Conservation (phyloP, 2,797 vertebrate species). For the Gobionotothen gibberifrons region DNA sequence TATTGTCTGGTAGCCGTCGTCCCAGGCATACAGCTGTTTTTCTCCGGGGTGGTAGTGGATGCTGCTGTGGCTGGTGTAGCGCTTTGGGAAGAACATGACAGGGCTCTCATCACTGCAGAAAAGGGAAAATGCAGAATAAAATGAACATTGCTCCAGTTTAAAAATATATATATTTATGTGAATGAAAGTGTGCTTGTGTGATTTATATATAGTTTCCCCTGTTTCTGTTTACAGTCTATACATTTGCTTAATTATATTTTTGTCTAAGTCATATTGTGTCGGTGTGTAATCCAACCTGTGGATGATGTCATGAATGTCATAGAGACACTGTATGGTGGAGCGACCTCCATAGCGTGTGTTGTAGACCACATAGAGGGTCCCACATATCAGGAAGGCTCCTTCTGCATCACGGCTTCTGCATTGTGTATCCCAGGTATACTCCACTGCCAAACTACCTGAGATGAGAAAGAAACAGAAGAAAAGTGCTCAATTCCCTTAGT, state of each 20-base stretch:
- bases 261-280: not conserved
- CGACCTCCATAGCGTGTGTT: conserved; percentile 87
- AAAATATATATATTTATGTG: not conserved
- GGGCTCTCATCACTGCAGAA: conserved; percentile 71
- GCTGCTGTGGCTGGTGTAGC: conserved; percentile 89
- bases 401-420: conserved; percentile 91
- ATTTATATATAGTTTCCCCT: not conserved
- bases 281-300: conserved; percentile 63
- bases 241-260: not conserved
- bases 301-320: conserved; percentile 86
- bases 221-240: not conserved
- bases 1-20: conserved; percentile 93
- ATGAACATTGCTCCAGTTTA: not conserved
- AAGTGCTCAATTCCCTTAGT: no score
- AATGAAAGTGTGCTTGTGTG: not conserved
- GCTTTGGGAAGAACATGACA: conserved; percentile 89
- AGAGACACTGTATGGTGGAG: conserved; percentile 90
- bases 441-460: conserved; percentile 81
- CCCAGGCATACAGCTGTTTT: conserved; percentile 93
- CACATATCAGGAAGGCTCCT: conserved; percentile 93
- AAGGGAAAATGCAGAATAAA: not conserved
- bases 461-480: not conserved
- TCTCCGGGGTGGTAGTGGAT: conserved; percentile 92
- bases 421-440: conserved; percentile 90
- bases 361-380: conserved; percentile 92